Conservation (phyloP, 2,888 invertebrate genomes). For the Serripes groenlandicus region DNA sequence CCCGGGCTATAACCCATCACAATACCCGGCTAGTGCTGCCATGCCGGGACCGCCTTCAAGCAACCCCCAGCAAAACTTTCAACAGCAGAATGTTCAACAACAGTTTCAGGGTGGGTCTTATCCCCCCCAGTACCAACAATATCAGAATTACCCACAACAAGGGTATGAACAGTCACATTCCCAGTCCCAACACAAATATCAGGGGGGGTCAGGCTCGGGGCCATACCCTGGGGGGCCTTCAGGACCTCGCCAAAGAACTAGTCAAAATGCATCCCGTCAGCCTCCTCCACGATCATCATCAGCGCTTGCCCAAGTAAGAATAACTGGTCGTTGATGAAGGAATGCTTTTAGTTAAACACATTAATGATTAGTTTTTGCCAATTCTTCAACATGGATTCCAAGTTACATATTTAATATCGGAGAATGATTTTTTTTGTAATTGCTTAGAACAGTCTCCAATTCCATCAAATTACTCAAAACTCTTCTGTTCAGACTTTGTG, state of each 20-base stretch:
- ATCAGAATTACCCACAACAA: conserved; percentile 45
- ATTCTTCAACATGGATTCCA: no score
- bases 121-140: conserved; percentile 54
- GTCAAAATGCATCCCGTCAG: conserved; percentile 32
- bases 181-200: conserved; percentile 26
- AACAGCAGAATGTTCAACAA: conserved; percentile 44
- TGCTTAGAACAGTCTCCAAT: no score
- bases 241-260: conserved; percentile 40
- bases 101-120: conserved; percentile 56
- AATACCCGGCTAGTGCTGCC: conserved; percentile 64
- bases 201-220: conserved; percentile 44
- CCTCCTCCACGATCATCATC: conserved; percentile 38
- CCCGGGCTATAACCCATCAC: conserved; percentile 64
- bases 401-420: no score
- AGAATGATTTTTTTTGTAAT: no score
- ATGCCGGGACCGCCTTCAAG: conserved; percentile 55
- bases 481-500: no score
- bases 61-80: conserved; percentile 46
- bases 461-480: no score
- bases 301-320: conserved; percentile 68
- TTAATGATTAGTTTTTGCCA: no score
- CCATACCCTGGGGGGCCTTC: conserved; percentile 26
- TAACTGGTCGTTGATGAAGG: conserved; percentile 65
- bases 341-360: no score
- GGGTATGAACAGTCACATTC: conserved; percentile 46